Percentiles rank a stretch among this genome's conserved stretches.
These are phyloP conservation scores for Amblyjoppa proteus DNA, from an alignment of 2,888 invertebrate species.

Conservation along the genomic window DNA sequence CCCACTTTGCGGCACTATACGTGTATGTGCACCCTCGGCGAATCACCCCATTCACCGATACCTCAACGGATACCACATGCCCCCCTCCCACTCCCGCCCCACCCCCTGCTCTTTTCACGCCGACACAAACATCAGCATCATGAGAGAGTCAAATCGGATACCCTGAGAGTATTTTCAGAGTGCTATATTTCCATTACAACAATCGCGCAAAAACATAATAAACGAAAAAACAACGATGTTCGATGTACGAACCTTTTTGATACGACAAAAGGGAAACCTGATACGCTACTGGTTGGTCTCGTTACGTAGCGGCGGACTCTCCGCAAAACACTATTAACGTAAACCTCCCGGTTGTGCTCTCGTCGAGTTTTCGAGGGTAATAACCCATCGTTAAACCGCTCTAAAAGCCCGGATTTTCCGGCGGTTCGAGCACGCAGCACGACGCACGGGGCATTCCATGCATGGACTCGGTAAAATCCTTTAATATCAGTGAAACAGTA, in stretches of 20 bases:
- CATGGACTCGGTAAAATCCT: constrained; percentile 10
- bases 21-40: no score
- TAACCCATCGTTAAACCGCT: constrained; percentile 44
- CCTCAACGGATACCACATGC: background rate
- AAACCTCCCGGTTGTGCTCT: constrained; percentile 32
- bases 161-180: no score
- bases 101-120: no score
- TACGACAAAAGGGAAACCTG: constrained; percentile 10
- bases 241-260: constrained; percentile 11
- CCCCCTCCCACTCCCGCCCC: no score
- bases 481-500: constrained; percentile 22
- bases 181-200: background rate
- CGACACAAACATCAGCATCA: no score
- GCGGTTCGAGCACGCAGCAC: constrained; percentile 4
- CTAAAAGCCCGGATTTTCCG: constrained; percentile 54
- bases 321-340: constrained; percentile 48
- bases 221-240: constrained; percentile 22
- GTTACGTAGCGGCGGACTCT: constrained; percentile 6
- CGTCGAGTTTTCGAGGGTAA: constrained; percentile 45
- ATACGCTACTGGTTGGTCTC: constrained; percentile 8
- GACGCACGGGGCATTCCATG: constrained; percentile 4
- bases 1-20: background rate
- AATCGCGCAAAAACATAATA: background rate
- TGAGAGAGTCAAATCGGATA: no score
- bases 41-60: background rate